Conservation (phyloP, 2,797 vertebrate genomes). For the Falco concolor region DNA sequence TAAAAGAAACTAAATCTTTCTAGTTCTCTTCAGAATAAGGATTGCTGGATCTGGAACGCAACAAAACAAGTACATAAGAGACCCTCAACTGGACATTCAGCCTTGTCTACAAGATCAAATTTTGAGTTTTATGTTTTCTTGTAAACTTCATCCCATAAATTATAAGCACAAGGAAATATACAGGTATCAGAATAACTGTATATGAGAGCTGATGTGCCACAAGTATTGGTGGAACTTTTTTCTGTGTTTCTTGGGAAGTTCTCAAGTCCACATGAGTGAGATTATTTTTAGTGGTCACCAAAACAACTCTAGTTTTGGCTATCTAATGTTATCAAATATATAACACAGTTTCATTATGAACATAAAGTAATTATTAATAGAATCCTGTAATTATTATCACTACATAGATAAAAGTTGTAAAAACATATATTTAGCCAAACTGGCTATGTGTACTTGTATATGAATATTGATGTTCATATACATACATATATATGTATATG, state of each 20-base stretch:
- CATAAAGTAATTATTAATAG: neutral
- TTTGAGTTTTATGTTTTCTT: neutral
- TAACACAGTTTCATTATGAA: neutral
- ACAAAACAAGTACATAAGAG: neutral
- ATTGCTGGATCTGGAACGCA: neutral
- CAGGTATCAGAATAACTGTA: neutral
- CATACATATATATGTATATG: neutral
- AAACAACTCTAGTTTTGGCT: neutral
- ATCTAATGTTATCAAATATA: neutral
- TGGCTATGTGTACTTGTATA: neutral
- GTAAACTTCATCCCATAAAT: neutral
- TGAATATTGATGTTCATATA: neutral
- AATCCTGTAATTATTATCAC: neutral
- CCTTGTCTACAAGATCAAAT: neutral
- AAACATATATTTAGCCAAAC: neutral
- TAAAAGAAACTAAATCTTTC: neutral
- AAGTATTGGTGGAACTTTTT: neutral
- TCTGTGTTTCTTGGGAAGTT: neutral
- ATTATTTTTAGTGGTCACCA: neutral
- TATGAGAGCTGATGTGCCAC: neutral
- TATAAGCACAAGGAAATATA: neutral
- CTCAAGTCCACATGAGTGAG: rapidly evolving
- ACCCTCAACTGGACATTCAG: neutral
- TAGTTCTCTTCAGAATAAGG: neutral
- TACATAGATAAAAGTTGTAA: neutral